Base-by-base conservation (phyloP, 1,140 invertebrate genomes). In the Cotesia typhae region DNA sequence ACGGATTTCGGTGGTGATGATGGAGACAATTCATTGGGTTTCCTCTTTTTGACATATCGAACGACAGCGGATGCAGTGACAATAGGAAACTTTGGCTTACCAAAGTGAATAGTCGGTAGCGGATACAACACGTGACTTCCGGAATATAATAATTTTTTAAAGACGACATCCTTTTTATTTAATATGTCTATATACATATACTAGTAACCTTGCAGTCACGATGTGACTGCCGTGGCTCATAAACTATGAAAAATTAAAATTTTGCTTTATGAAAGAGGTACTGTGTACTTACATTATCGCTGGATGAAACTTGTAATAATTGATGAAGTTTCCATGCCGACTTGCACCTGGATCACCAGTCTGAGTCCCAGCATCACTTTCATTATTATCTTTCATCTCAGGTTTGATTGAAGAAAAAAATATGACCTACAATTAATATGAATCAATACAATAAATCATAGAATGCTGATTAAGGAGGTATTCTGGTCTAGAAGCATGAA, bases 241-340 rank as follows among this genome's bases (percentile, higher is more conserved):
- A 1, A 17, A 17, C 17, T 17, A 17, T 1, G 14, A 17, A 17
- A 17, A 17, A 17, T 17, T 17, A 17, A 17, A 17, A 17, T 17
- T 17, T 17, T 17, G 0, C 17, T 17, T 17, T 17, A 0, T 17
- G 0, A 17, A 17, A 0, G 17, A 17, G 17, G 17, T 17, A 17
- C 17, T 17, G 17, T 17, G 0, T 17, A 17, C 17, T 17, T 17
- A 17, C 17, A 17, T 17, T 17, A 17, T 84, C 35, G 90, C 87
- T 60, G 92, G 89, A 86, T 94, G 92, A 82, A 95, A 95, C 78
- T 92, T 85, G 82, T 95, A 95, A 81, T 95, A 95, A 87, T 95
- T 95, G 72, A 93, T 94, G 78, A 95, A 95, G 84, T 95, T 95
- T 73, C 94, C 94, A 87, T 88, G 90, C 80, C 89, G 89, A 4